Evolutionary conservation across 2,888 invertebrate species (phyloP), one percentile per base, ranked within the genome.

Genomic region (Tortrix viridana): DNA sequence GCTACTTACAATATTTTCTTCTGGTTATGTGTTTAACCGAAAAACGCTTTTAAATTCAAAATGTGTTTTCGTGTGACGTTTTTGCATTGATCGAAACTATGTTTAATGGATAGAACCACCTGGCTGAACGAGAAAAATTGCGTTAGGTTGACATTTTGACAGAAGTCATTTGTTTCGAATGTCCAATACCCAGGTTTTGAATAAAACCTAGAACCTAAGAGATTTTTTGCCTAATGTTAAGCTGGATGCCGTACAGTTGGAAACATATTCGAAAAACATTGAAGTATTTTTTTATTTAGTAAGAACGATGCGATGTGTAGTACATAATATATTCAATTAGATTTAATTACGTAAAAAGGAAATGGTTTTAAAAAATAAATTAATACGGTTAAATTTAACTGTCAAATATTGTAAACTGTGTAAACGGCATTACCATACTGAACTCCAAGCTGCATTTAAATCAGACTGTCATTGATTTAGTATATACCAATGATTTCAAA

Each of bases 91-190:
- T 82, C 71, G 75, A 71, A 70, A 73, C 79, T 65, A 90, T 91
- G 89, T 85, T 72, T 91, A 80, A 90, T 90, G 86, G 74, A 91
- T 89, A 78, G 74, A 79, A 84, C 82, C 91, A 91, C 87, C 91
- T 91, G 90, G 91, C 82, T 79, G 70, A 71, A 74, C 71, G 71
- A 80, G 88, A 91, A 80, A 89, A 85, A 91, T 91, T 88, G 88
- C 87, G 88, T 81, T 76, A 74, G 61, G 64, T 71, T 83, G 86
- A 87, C 83, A 84, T 79, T 75, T 88, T 90, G 91, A 76, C 91
- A 89, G 81, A 61, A 76, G 79, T 78, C 80, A 89, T 91, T 89
- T 88, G 74, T 91, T 79, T 83, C 75, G 65, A 70, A 74, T 72
- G 73, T 67, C 70, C 60, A 69, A 74, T 74, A 71, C 75, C 72